These are phyloP conservation scores for Regulus satrapa DNA, from an alignment of 2,113 vertebrate species.

Conservation along the genomic window DNA sequence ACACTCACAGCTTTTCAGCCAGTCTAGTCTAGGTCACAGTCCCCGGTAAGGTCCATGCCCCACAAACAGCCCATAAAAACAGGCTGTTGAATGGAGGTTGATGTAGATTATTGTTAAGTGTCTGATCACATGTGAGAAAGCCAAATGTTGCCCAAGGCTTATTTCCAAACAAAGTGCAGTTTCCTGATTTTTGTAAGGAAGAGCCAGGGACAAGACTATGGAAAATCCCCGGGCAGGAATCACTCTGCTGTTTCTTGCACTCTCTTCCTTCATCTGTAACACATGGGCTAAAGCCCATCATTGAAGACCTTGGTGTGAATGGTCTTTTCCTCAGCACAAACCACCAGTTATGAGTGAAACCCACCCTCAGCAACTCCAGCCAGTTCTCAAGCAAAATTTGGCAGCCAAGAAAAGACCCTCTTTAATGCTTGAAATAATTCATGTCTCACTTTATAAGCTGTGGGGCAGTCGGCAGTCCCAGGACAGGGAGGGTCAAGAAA, in stretches of 20 bases:
- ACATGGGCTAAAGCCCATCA: background rate
- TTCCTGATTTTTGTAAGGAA: background rate
- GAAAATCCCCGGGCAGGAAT: background rate
- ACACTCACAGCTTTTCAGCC: background rate
- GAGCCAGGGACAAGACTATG: background rate
- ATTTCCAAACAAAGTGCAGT: background rate
- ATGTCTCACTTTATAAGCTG: background rate
- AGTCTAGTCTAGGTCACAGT: background rate
- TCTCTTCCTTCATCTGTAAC: background rate
- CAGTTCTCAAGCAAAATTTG: background rate
- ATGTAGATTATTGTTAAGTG: background rate
- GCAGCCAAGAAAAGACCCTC: background rate
- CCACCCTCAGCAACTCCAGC: fast-evolving
- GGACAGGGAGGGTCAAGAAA: background rate
- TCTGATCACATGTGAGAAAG: background rate
- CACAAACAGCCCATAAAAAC: background rate
- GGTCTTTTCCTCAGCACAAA: background rate
- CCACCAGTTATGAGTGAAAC: background rate
- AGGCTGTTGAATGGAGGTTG: background rate
- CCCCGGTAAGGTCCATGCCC: background rate
- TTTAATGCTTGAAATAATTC: background rate
- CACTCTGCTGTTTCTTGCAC: background rate
- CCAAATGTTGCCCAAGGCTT: background rate
- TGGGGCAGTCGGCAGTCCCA: fast-evolving
- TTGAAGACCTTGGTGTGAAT: background rate